Evolutionary conservation across 2,888 invertebrate genomes (phyloP), one percentile per base, ranked within the genome.

Genomic region (Gonocerus acuteangulatus): DNA sequence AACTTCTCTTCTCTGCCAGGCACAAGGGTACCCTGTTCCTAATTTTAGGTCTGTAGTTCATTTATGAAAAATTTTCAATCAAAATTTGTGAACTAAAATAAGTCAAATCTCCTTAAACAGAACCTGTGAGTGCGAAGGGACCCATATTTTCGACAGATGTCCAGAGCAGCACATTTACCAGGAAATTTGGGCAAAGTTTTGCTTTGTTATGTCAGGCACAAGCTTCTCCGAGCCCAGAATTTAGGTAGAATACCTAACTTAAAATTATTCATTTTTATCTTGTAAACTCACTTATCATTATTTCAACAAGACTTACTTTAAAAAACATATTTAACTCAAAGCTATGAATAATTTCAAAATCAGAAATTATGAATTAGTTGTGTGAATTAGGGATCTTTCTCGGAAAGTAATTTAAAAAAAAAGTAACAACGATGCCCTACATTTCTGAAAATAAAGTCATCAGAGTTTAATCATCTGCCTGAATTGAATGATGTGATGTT

Each of bases 141-240:
- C 82, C 83, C 58, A 80, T 80, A 63, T 80, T 83, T 74, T 79
- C 80, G 65, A 79, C 79, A 66, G 79, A 78, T 67, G 79, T 80
- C 65, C 79, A 81, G 71, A 76, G 80, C 71, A 78, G 78, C 51
- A 81, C 78, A 73, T 81, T 80, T 74, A 77, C 80, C 71, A 78
- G 79, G 68, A 71, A 73, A 63, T 70, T 73, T 70, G 72, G 73
- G 67, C 76, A 78, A 70, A 63, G 62, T 32, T 66, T 69, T 47
- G 67, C 66, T 19, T 62, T 71, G 27, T 59, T 69, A 70, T 87
- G 86, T 73, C 83, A 84, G 56, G 86, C 86, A 67, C 86, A 87
- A 78, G 84, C 82, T 69, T 86, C 80, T 73, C 82, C 82, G 62
- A 75, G 79, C 47, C 81, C 81, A 4, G 71, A 71, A 59, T 80